A percentile compares a stretch with the other conserved stretches of the same genome.
Conservation (phyloP, 2,888 invertebrate genomes). For the Linnaemya vulpina region DNA sequence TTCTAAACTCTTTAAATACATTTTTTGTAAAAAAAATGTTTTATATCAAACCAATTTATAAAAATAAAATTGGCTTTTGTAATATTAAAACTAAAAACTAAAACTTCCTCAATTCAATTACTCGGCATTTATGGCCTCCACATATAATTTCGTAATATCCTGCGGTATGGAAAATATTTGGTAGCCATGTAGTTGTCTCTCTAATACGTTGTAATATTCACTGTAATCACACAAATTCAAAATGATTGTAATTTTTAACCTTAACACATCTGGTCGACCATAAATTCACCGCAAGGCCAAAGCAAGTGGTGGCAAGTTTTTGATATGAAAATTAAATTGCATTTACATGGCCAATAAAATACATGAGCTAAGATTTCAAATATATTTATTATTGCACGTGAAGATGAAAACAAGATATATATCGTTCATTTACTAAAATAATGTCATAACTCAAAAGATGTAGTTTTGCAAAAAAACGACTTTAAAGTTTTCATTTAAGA, state of each 20-base stretch:
- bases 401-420: too few species aligned
- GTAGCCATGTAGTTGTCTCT: constrained; percentile 44
- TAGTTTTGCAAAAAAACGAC: too few species aligned
- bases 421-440: too few species aligned
- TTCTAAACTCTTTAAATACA: too few species aligned
- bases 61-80: too few species aligned
- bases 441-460: too few species aligned
- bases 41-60: too few species aligned
- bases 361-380: not conserved
- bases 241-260: constrained; percentile 70
- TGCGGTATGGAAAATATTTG: not conserved
- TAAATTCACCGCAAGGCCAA: constrained; percentile 48
- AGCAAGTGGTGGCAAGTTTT: constrained; percentile 42
- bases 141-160: constrained; percentile 19
- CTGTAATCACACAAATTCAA: constrained; percentile 53
- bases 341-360: constrained; percentile 62
- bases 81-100: not conserved
- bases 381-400: too few species aligned
- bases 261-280: constrained; percentile 60
- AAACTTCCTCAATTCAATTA: constrained; percentile 23
- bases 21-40: too few species aligned
- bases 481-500: too few species aligned
- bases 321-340: constrained; percentile 65
- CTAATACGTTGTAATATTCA: constrained; percentile 50
- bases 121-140: not conserved